Conservation (phyloP, 2,113 vertebrate genomes). For the Lipophrys pholis region DNA sequence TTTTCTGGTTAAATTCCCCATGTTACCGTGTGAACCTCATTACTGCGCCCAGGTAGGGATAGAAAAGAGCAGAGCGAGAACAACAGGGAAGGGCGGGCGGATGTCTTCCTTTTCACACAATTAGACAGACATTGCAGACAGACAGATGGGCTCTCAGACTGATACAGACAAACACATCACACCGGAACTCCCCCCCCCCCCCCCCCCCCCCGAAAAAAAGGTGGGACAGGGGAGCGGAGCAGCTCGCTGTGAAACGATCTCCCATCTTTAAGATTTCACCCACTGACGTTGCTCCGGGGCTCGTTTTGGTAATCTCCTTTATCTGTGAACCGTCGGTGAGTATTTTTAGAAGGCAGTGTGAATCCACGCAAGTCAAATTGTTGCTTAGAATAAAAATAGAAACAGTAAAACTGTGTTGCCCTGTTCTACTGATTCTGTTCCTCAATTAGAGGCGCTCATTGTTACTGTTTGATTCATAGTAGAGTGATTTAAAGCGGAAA, state of each 20-base stretch:
- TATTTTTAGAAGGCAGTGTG: too few relatives aligned
- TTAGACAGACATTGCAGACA: conserved; percentile 38
- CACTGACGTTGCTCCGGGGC: neutral
- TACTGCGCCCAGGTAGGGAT: conserved; percentile 44
- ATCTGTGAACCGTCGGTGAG: too few relatives aligned
- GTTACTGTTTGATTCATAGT: too few relatives aligned
- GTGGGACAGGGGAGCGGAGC: neutral
- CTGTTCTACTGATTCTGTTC: too few relatives aligned
- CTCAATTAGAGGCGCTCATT: too few relatives aligned
- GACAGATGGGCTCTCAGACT: conserved; percentile 37
- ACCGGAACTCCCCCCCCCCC: conserved; percentile 1
- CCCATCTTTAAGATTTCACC: neutral
- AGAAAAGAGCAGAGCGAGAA: conserved; percentile 42
- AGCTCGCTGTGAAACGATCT: neutral
- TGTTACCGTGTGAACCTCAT: conserved; percentile 55
- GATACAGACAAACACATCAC: conserved; percentile 32
- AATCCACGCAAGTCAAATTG: too few relatives aligned
- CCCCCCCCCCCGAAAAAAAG: too few relatives aligned
- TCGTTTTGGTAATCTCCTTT: neutral
- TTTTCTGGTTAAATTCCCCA: conserved; percentile 43
- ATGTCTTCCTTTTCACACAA: conserved; percentile 41
- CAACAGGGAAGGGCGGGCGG: conserved; percentile 8
- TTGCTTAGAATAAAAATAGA: too few relatives aligned
- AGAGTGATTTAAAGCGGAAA: too few relatives aligned
- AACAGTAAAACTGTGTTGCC: too few relatives aligned